Base-by-base conservation (phyloP, 1,140 invertebrate species). In the Akabosia matsudoensis region DNA sequence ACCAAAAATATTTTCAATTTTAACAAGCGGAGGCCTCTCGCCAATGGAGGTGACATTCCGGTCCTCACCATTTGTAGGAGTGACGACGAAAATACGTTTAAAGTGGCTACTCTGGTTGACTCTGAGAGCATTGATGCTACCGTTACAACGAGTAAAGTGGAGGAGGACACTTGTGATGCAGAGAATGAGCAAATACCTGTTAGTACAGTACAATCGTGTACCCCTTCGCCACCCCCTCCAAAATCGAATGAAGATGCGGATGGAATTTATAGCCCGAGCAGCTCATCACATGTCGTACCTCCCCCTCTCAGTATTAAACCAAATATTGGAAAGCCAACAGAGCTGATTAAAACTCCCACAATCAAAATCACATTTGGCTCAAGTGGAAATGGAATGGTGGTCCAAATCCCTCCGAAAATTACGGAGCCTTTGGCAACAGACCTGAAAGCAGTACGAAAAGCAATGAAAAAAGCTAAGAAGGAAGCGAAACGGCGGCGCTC, bases 401-500 rank as follows among this genome's bases (percentile, higher is more conserved):
- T 80, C n/a, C 45, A 80, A 71, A 80, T 80, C 7, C 79, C 79
- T 18, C 75, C 79, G 4, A 78, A 77, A 54, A 52, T 22, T 0
- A 78, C 75, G 4, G 45, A 78, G 61, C 74, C 78, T 31, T 61
- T 77, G 33, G 33, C 31, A 22, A 33, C 71, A 51, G 70, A 51
- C 70, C 33, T 72, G 10, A 77, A 76, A 73, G 79, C 79, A 16
- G 70, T 45, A 0, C 73, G 79, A 0, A 79, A 78, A 73, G 79
- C 79, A 7, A 73, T 77, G 74, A 81, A 81, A 33, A 76, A 79
- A 74, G 79, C 79, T 0, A 81, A 78, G 72, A 79, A 79, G 28
- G 76, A 77, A 31, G 76, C 75, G 7, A 61, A 54, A 16, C 51
- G 76, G 28, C 75, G 76, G 52, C 24, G 70, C 2, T 75, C 77